Evolutionary conservation across 2,797 vertebrate genomes (phyloP).

Genomic region (Schizopygopsis malacanthus): DNA sequence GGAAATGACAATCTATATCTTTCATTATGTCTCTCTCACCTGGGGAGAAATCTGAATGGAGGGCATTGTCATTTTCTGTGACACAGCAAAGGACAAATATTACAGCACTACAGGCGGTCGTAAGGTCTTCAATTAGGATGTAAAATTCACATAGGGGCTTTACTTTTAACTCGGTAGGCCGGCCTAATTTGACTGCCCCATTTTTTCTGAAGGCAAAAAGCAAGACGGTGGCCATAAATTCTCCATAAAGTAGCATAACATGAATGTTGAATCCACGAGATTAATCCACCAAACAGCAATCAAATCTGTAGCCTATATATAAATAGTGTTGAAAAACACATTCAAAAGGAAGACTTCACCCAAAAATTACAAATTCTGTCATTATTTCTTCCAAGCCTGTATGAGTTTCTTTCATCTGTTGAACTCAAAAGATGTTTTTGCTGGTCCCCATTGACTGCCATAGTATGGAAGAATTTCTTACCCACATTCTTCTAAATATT

Average conservation of each 20-base stretch:
- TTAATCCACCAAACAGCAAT: not conserved
- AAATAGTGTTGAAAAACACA: too few species aligned
- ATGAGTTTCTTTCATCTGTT: not conserved
- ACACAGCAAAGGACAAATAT: slow-evolving; percentile 25
- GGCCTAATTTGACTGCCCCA: not conserved
- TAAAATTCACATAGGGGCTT: not conserved
- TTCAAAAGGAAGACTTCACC: too few species aligned
- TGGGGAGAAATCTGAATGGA: slow-evolving; percentile 36
- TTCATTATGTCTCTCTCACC: slow-evolving; percentile 16
- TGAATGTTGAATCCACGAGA: too few species aligned
- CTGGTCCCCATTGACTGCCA: too few species aligned
- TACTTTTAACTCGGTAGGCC: not conserved
- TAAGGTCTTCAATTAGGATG: not conserved
- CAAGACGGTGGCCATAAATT: not conserved
- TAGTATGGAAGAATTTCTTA: not conserved
- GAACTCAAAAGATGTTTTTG: not conserved
- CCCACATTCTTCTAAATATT: too few species aligned
- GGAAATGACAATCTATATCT: slow-evolving; percentile 47
- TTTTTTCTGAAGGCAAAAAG: not conserved
- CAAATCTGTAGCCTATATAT: not conserved
- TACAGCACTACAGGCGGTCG: not conserved
- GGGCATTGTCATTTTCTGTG: slow-evolving; percentile 1
- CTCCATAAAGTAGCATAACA: not conserved
- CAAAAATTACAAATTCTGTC: not conserved
- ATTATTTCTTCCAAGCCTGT: not conserved